A percentile compares a stretch with the other conserved stretches of the same genome.
These are phyloP conservation scores for Prolemur simus DNA, from an alignment of 2,113 vertebrate genomes.

Conservation along the genomic window DNA sequence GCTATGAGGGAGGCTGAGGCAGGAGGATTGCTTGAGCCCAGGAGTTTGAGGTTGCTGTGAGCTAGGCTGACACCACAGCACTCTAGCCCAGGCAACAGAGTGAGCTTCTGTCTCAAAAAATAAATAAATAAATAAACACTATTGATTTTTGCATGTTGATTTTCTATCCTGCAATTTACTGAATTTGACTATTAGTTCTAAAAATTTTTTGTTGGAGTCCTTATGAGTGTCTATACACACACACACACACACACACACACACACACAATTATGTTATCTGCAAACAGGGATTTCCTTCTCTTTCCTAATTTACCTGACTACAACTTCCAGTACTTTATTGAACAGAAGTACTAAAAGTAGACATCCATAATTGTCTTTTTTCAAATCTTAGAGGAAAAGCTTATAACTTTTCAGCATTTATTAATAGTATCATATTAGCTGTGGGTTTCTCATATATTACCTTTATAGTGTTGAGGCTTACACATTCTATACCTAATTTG, in stretches of 20 bases:
- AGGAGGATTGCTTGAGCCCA: too few species aligned
- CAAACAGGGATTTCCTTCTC: background rate
- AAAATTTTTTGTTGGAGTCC: background rate
- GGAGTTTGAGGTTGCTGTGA: too few species aligned
- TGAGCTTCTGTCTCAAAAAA: too few species aligned
- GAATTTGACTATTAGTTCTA: background rate
- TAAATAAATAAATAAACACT: background rate
- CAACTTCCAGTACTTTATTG: background rate
- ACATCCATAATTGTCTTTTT: background rate
- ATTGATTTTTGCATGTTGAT: background rate
- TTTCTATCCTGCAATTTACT: background rate
- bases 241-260: too few species aligned
- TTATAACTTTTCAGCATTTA: background rate
- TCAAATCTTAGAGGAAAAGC: background rate
- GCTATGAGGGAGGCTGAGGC: too few species aligned
- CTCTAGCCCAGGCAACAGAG: too few species aligned
- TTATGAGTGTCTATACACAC: background rate
- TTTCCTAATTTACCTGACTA: background rate
- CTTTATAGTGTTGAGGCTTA: background rate
- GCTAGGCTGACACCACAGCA: too few species aligned
- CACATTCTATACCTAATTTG: background rate
- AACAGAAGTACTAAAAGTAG: background rate
- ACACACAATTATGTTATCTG: background rate
- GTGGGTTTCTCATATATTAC: background rate
- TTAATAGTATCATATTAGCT: background rate